Evolutionary conservation across 1,140 invertebrate species (phyloP).

Genomic region (Pectinophora gossypiella): DNA sequence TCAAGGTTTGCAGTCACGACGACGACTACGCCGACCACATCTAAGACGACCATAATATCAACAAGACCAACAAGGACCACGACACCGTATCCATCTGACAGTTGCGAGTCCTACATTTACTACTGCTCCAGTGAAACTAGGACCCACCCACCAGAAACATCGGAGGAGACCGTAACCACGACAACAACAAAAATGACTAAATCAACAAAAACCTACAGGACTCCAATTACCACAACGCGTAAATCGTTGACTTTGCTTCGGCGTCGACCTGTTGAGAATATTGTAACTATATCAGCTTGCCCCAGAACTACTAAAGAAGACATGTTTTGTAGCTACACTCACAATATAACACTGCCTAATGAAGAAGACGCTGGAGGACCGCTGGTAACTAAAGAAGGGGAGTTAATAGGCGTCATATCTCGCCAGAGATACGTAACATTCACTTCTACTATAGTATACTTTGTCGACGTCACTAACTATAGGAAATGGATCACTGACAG

Average conservation of each 20-base stretch:
- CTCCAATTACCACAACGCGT: too few species aligned
- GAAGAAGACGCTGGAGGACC: background rate
- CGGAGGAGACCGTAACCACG: too few species aligned
- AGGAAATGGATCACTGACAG: background rate
- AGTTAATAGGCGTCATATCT: background rate
- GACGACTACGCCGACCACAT: too few species aligned
- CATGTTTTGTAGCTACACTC: background rate
- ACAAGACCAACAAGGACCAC: too few species aligned
- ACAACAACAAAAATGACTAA: too few species aligned
- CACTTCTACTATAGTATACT: background rate
- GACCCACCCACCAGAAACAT: too few species aligned
- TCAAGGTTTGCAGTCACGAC: too few species aligned
- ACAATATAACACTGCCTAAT: background rate
- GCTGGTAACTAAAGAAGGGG: background rate
- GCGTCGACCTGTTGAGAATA: background rate
- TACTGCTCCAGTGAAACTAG: too few species aligned
- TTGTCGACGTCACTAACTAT: background rate
- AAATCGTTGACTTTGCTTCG: background rate
- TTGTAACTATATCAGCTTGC: background rate
- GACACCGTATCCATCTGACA: too few species aligned
- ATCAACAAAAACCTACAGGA: too few species aligned
- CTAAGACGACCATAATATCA: too few species aligned
- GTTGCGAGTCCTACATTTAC: too few species aligned
- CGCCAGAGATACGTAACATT: background rate
- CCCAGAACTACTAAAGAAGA: background rate